Conservation (phyloP, 2,797 vertebrate species). For the Sebastes melanostomus region DNA sequence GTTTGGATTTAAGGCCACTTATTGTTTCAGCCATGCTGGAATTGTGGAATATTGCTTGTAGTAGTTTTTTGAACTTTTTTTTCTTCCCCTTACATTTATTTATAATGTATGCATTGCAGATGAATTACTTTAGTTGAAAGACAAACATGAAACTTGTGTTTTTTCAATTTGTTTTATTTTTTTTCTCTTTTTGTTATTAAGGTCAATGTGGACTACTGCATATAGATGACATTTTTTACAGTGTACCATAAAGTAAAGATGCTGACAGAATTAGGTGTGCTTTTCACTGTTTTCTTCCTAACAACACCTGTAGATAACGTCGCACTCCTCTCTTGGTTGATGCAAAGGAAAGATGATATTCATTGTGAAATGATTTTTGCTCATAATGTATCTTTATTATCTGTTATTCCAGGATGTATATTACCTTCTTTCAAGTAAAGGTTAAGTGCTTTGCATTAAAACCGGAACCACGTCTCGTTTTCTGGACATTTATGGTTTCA, state of each 20-base stretch:
- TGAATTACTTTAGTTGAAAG: slow-evolving; percentile 76
- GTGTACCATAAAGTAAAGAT: slow-evolving; percentile 78
- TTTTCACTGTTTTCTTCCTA: slow-evolving; percentile 80
- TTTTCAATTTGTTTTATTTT: slow-evolving; percentile 37
- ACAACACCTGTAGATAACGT: slow-evolving; percentile 81
- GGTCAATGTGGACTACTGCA: slow-evolving; percentile 80
- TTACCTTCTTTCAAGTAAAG: slow-evolving; percentile 89
- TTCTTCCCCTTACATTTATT: slow-evolving; percentile 81
- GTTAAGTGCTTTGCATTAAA: slow-evolving; percentile 88
- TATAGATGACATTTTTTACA: slow-evolving; percentile 76
- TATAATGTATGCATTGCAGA: slow-evolving; percentile 86
- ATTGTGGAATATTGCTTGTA: slow-evolving; percentile 81
- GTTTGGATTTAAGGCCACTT: slow-evolving; percentile 72
- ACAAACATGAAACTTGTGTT: slow-evolving; percentile 60
- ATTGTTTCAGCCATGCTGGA: slow-evolving; percentile 84
- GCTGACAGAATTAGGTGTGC: slow-evolving; percentile 79
- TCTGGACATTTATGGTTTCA: not conserved
- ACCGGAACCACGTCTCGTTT: slow-evolving; percentile 40
- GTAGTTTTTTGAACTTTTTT: slow-evolving; percentile 68
- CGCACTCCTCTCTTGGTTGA: slow-evolving; percentile 73
- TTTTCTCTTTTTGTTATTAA: slow-evolving; percentile 59
- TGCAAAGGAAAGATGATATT: slow-evolving; percentile 78
- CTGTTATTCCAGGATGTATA: slow-evolving; percentile 89
- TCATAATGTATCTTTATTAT: slow-evolving; percentile 88
- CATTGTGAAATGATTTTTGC: slow-evolving; percentile 85